These are phyloP conservation scores for Alviniconcha strummeri DNA, from an alignment of 2,888 invertebrate species.

Conservation along the genomic window DNA sequence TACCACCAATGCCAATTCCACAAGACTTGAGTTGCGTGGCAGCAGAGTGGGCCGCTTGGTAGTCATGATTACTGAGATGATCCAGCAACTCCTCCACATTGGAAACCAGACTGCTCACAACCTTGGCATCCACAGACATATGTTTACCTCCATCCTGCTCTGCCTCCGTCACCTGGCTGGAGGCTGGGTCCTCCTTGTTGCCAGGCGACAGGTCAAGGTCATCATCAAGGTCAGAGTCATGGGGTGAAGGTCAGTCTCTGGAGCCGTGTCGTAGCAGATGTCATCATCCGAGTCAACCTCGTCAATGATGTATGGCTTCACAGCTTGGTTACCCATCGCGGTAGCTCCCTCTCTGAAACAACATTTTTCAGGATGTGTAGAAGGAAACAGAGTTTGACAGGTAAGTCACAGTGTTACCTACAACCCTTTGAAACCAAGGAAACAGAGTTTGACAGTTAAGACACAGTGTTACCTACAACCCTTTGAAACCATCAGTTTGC, in stretches of 20 bases:
- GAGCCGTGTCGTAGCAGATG: constrained; percentile 28
- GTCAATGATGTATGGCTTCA: constrained; percentile 39
- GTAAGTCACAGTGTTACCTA: too few species aligned
- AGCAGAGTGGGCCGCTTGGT: constrained; percentile 43
- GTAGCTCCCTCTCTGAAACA: background rate
- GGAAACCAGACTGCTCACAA: constrained; percentile 37
- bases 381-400: too few species aligned
- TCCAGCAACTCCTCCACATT: constrained; percentile 51
- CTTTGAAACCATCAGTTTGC: too few species aligned
- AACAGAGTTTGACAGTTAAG: too few species aligned
- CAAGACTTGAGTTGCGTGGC: constrained; percentile 27
- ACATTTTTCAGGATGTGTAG: too few species aligned
- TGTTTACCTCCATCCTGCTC: background rate
- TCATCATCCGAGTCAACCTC: constrained; percentile 36
- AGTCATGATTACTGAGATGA: constrained; percentile 48
- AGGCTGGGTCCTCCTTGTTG: background rate
- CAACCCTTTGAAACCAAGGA: too few species aligned
- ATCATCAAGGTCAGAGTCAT: constrained; percentile 17
- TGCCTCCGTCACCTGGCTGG: background rate
- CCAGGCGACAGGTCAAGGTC: background rate
- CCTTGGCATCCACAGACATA: constrained; percentile 32
- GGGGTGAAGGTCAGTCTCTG: constrained; percentile 16
- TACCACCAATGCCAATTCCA: constrained; percentile 18
- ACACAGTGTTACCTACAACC: too few species aligned
- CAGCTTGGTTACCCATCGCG: constrained; percentile 30